Percentiles rank a stretch among this genome's conserved stretches.
phyloP scores from a whole-genome alignment of 2,888 invertebrate genomes.

The Drosophila recens region DNA sequence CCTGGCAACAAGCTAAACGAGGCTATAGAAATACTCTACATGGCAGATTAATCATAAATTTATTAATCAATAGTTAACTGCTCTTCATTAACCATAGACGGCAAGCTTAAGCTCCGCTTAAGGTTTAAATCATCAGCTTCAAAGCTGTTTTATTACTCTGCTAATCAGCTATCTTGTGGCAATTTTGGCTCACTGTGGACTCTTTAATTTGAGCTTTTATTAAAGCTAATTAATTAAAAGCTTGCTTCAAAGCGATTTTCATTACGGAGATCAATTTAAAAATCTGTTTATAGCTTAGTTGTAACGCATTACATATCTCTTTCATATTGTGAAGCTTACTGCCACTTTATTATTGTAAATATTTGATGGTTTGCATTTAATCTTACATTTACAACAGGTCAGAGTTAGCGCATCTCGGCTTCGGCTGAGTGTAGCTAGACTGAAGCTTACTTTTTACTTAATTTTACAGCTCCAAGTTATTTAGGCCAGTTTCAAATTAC shows the following conservation, averaged over 20 bases:
- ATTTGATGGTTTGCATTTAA: no score
- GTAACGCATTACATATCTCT: no score
- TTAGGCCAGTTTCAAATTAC: not conserved
- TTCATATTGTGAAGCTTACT: no score
- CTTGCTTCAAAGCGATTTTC: no score
- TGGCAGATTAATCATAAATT: not conserved
- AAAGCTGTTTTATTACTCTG: not conserved
- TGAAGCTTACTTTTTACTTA: not conserved
- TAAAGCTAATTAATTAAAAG: no score
- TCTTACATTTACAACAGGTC: no score
- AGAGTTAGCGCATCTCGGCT: not conserved
- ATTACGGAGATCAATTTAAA: no score
- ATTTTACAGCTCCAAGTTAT: not conserved
- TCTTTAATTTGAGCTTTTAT: no score
- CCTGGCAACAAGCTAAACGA: not conserved
- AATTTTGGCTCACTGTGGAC: no score
- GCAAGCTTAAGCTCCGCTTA: not conserved
- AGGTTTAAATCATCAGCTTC: not conserved
- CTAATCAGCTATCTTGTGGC: not conserved
- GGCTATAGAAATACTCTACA: slow-evolving; percentile 15
- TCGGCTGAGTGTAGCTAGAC: not conserved
- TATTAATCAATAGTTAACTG: not conserved
- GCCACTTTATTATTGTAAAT: no score
- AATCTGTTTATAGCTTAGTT: no score
- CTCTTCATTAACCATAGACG: not conserved